Evolutionary conservation across 2,797 vertebrate species (phyloP).

Genomic region (Microchirus variegatus): DNA sequence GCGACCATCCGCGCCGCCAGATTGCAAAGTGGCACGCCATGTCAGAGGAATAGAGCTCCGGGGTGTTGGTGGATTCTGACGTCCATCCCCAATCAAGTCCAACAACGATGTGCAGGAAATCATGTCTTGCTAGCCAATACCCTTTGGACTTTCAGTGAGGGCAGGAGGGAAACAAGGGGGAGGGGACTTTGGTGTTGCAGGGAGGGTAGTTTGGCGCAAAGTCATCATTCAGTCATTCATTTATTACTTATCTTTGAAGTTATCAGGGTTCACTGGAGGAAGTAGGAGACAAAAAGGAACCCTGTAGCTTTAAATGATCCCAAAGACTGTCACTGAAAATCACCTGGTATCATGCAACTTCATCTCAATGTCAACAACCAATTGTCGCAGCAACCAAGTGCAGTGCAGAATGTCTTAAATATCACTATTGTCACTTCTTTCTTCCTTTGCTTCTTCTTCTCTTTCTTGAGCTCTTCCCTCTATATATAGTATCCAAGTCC

Average conservation of each 20-base stretch:
- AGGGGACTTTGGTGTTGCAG: conserved; percentile 35
- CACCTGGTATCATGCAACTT: conserved; percentile 65
- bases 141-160: conserved; percentile 65
- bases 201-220: conserved; percentile 60
- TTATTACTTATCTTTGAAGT: conserved; percentile 63
- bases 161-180: conserved; percentile 19
- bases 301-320: conserved; percentile 71
- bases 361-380: conserved; percentile 66
- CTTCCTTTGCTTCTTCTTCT: conserved; percentile 43
- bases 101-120: conserved; percentile 22
- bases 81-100: conserved; percentile 18
- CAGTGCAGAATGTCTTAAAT: conserved; percentile 77
- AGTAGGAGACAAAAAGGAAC: conserved; percentile 37
- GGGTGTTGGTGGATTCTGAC: conserved; percentile 20
- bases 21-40: conserved; percentile 97
- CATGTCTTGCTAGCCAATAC: conserved; percentile 26
- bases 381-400: conserved; percentile 66
- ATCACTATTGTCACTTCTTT: conserved; percentile 66
- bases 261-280: conserved; percentile 42
- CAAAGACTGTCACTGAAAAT: conserved; percentile 76
- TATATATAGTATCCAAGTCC: conserved; percentile 68
- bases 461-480: conserved; percentile 59
- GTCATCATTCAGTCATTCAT: conserved; percentile 67
- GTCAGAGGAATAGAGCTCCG: conserved; percentile 87
- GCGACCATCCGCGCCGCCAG: conserved; percentile 95